Percentiles rank a stretch among this genome's conserved stretches.
These are phyloP conservation scores for Lasioglossum villosulum DNA, from an alignment of 2,888 invertebrate genomes.

Conservation along the genomic window DNA sequence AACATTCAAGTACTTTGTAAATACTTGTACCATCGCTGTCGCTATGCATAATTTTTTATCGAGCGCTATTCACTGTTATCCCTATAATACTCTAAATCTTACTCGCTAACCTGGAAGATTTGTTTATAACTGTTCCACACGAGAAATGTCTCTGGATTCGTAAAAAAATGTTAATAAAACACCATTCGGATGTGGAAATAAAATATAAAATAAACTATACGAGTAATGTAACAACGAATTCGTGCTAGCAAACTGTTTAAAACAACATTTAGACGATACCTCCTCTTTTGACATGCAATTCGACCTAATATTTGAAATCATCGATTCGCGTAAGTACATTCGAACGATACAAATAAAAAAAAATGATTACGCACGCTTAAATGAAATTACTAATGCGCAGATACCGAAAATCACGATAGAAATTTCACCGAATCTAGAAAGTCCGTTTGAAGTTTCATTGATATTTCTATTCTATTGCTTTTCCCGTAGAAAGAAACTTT, in stretches of 20 bases:
- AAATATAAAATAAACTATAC: slow-evolving; percentile 56
- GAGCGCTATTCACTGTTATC: slow-evolving; percentile 61
- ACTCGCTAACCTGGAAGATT: slow-evolving; percentile 67
- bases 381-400: slow-evolving; percentile 26
- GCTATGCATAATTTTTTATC: slow-evolving; percentile 57
- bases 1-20: slow-evolving; percentile 36
- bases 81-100: slow-evolving; percentile 66
- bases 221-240: slow-evolving; percentile 75
- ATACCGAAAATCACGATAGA: neutral
- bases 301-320: slow-evolving; percentile 47
- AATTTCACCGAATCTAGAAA: neutral
- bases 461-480: neutral
- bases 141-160: slow-evolving; percentile 5
- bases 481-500: slow-evolving; percentile 15
- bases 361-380: slow-evolving; percentile 25
- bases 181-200: slow-evolving; percentile 34
- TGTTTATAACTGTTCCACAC: slow-evolving; percentile 32
- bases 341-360: slow-evolving; percentile 36
- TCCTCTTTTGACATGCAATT: slow-evolving; percentile 3
- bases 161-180: slow-evolving; percentile 16
- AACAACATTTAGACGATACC: slow-evolving; percentile 36
- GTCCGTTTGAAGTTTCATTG: neutral
- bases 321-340: slow-evolving; percentile 52
- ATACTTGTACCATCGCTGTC: slow-evolving; percentile 44
- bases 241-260: slow-evolving; percentile 25